Percentiles rank a stretch among this genome's conserved stretches.
phyloP scores from a whole-genome alignment of 2,113 vertebrate species.

The Acinonyx jubatus region DNA sequence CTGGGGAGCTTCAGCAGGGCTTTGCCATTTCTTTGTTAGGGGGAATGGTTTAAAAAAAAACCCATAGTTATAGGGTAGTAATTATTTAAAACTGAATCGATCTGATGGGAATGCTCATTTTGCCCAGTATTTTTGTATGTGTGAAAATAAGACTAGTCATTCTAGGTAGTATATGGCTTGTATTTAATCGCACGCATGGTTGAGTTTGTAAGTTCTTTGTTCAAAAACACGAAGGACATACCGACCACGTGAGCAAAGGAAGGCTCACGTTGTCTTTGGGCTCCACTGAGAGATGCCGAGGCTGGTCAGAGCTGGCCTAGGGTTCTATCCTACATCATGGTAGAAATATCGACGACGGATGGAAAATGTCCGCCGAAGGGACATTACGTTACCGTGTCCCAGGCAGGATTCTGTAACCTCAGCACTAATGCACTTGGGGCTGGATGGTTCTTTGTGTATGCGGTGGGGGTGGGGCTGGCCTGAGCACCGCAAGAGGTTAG shows the following conservation, averaged over 20 bases:
- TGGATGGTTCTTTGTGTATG: not conserved
- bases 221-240: not conserved
- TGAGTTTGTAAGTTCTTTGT: not conserved
- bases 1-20: not conserved
- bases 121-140: not conserved
- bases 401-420: not conserved
- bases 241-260: rapidly evolving
- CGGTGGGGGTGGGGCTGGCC: not conserved
- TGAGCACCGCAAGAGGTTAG: rapidly evolving
- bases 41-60: not conserved
- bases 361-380: not conserved
- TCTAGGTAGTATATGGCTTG: not conserved
- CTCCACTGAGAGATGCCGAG: not conserved
- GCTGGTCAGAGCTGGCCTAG: not conserved
- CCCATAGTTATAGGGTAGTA: not conserved
- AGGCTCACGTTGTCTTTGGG: not conserved
- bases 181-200: not conserved
- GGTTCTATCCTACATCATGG: rapidly evolving
- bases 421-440: rapidly evolving
- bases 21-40: not conserved
- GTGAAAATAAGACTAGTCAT: not conserved
- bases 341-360: rapidly evolving
- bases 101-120: not conserved
- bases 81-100: not conserved
- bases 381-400: too few species aligned